Base-by-base conservation (phyloP, 2,797 vertebrate genomes). In the Phrynocephalus vlangalii region DNA sequence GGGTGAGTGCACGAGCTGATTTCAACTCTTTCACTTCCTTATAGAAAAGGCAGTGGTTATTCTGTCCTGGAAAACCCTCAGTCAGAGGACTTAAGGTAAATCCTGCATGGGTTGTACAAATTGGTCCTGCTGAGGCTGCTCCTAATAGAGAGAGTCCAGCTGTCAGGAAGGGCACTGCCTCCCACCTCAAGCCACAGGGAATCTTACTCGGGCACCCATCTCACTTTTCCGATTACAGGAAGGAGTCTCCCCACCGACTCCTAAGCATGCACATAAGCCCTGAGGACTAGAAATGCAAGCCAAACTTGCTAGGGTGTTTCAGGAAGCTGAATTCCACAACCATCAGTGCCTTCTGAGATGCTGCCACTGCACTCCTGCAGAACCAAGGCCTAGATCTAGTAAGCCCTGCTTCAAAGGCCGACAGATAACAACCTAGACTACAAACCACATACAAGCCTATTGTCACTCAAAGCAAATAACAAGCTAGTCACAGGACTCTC, bases 401-500 rank as follows among this genome's bases (percentile, higher is more conserved):
- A 13, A 10, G 4, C 11, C 48, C n/a, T 77, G 30, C 50, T 60
- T 30, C 63, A 78, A 38, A 16, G 20, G 33, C n/a, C 33, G 5
- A n/a, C 10, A 48, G 70, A 81, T 3, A 75, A 44, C n/a, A 56
- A 24, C 5, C 33, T 13, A 78, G 20, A 63, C 11, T 63, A 63
- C 60, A 86, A 86, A 75, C 56, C 13, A 26, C 68, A 80, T 28
- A 56, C 68, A 81, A 84, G 44, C 44, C 16, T 16, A 80, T 6
- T 63, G 75, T 84, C 86, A 83, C 28, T 33, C n/a, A 50, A 63
- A 66, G 78, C 83, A 52, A 30, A 85, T 44, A 88, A 82, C 18
- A 50, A 60, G 56, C 87, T 9, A 68, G 83, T 88, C 87, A 85
- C 78, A 88, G 85, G 78, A 70, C n/a, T 67, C 72, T 60, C 71